A percentile compares a stretch with the other conserved stretches of the same genome.
Evolutionary conservation across 2,888 invertebrate genomes (phyloP).

Genomic region (Phyllotreta striolata): DNA sequence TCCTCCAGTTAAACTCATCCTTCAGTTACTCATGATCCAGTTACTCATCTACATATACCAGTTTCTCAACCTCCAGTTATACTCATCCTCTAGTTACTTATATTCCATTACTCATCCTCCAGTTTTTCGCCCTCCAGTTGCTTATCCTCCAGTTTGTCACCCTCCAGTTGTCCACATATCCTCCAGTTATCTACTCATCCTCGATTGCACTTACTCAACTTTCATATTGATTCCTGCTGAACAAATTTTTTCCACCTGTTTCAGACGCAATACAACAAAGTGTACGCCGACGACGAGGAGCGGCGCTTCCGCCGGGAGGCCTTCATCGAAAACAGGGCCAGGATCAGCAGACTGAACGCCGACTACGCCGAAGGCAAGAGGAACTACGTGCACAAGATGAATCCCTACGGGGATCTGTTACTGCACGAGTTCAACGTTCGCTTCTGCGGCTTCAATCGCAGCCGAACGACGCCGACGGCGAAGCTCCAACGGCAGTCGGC

Average conservation of each 20-base stretch:
- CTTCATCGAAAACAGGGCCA: constrained; percentile 57
- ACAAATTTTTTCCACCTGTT: constrained; percentile 9
- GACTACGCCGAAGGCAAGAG: constrained; percentile 53
- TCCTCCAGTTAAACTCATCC: too few species aligned
- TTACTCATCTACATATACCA: too few species aligned
- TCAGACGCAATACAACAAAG: constrained; percentile 53
- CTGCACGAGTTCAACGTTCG: constrained; percentile 55
- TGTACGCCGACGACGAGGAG: constrained; percentile 52
- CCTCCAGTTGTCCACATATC: too few species aligned
- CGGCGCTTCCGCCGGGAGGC: constrained; percentile 54
- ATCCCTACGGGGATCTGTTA: constrained; percentile 57
- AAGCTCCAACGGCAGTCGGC: constrained; percentile 46
- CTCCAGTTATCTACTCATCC: too few species aligned
- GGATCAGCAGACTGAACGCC: constrained; percentile 55
- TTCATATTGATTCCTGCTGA: not conserved
- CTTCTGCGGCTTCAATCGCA: constrained; percentile 58
- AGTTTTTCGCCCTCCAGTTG: too few species aligned
- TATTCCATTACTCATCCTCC: too few species aligned
- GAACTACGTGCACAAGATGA: constrained; percentile 55
- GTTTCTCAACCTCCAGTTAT: too few species aligned
- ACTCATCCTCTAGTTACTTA: too few species aligned
- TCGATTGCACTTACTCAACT: too few species aligned
- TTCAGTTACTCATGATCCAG: too few species aligned
- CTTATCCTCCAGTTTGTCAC: too few species aligned
- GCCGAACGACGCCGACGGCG: constrained; percentile 47